Base-by-base conservation (phyloP, 2,113 vertebrate species). In the Limanda limanda region DNA sequence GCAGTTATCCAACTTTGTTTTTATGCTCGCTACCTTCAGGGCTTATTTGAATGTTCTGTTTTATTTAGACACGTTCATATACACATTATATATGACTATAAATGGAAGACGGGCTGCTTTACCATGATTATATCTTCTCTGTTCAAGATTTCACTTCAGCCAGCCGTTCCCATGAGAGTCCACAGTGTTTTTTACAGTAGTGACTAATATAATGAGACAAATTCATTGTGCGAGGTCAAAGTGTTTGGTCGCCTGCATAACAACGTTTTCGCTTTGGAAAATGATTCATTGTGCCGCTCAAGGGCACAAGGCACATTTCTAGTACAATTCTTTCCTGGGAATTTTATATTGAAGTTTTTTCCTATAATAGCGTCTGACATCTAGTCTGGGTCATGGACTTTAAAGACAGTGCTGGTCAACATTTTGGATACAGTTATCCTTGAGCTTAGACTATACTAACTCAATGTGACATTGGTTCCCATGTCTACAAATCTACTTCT, bases 391-490 rank as follows among this genome's bases (percentile, higher is more conserved):
- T 91, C 89, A 89, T 64, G 80, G 77, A 78, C 71, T 25, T 72
- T 74, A 23, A 76, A 77, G 74, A 64, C 48, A 1, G 65, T 76
- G 62, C 84, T 72, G 76, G 76, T 88, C 75, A 78, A 76, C 62
- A 48, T 75, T 71, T 78, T 58, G 76, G 77, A 88, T 85, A 86
- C 55, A 37, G 63, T 86, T 87, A 84, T 88, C 87, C 81, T 85
- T 72, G 74, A 89, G 88, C 73, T 82, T 84, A 91, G 91, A 90
- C 90, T 79, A 91, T 78, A 89, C 88, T 89, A 81, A 88, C 69
- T 79, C 52, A 25, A 61, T 10, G 45, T 90, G 87, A 78, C 91
- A 89, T 87, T 87, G 88, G 87, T 88, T 91, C 87, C 83, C 90
- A 88, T 86, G 89, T 86, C 84, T 76, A 45, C 35, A 55, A 35